Percentiles rank a stretch among this genome's conserved stretches.
phyloP scores from a whole-genome alignment of 2,113 vertebrate species.

The Pipa parva region DNA sequence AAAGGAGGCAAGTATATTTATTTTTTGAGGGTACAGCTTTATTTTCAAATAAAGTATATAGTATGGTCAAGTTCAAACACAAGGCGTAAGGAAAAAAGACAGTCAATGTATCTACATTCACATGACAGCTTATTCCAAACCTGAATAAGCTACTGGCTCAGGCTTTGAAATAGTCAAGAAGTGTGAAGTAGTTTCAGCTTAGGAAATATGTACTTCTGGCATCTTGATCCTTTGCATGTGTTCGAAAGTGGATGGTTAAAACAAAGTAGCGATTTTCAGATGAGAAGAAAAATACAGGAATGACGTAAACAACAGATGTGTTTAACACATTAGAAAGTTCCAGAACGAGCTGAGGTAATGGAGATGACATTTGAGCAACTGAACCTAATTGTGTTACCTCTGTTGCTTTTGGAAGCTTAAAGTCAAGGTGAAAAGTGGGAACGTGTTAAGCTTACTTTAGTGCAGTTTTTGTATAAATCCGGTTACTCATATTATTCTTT shows the following conservation, averaged over 20 bases:
- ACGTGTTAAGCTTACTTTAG: conserved; percentile 13
- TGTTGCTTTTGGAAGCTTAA: conserved; percentile 7
- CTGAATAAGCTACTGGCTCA: background rate
- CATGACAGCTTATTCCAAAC: background rate
- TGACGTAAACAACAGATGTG: conserved; percentile 23
- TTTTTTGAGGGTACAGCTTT: too few species aligned
- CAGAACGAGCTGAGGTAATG: conserved; percentile 31
- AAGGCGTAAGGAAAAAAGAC: too few species aligned
- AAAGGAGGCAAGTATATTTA: too few species aligned
- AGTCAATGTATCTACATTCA: background rate
- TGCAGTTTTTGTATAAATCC: conserved; percentile 6
- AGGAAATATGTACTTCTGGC: conserved; percentile 22
- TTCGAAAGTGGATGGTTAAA: conserved; percentile 28
- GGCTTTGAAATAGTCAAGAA: conserved; percentile 1
- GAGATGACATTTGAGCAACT: background rate
- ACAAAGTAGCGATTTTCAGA: conserved; percentile 30
- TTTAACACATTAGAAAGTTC: conserved; percentile 26
- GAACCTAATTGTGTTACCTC: conserved; percentile 17
- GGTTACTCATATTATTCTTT: too few species aligned
- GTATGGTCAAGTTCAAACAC: too few species aligned
- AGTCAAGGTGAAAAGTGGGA: background rate
- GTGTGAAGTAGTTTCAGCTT: conserved; percentile 2
- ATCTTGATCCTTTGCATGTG: conserved; percentile 2
- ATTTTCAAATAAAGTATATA: too few species aligned
- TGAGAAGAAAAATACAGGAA: conserved; percentile 19